phyloP scores from a whole-genome alignment of 1,140 invertebrate genomes.

The Drosophila eugracilis region DNA sequence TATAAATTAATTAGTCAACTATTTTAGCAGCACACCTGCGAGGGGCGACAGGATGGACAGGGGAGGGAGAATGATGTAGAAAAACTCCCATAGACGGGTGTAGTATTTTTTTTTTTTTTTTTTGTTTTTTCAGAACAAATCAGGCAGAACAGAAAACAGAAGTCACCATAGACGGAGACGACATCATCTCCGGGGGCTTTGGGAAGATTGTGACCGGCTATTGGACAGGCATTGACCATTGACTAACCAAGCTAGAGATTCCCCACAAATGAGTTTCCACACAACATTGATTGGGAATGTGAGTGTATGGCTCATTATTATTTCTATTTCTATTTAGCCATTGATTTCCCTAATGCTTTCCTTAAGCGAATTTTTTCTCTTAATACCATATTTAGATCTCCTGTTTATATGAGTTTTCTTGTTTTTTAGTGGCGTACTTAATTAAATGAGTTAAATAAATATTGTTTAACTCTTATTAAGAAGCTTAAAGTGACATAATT shows the following conservation, averaged over 20 bases:
- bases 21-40: conserved; percentile 56
- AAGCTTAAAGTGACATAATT: too few species aligned
- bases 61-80: neutral
- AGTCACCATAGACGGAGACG: conserved; percentile 41
- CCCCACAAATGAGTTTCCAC: conserved; percentile 9
- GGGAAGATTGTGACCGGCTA: conserved; percentile 27
- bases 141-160: conserved; percentile 11
- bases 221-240: too few species aligned
- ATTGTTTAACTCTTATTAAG: too few species aligned
- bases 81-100: conserved; percentile 25
- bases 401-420: neutral
- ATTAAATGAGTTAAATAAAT: too few species aligned
- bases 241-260: conserved; percentile 10
- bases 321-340: conserved; percentile 18
- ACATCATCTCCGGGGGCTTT: conserved; percentile 44
- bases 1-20: conserved; percentile 70
- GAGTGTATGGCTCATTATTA: conserved; percentile 20
- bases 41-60: neutral
- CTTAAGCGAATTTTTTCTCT: conserved; percentile 7
- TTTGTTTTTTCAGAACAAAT: conserved; percentile 39
- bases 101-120: too few species aligned
- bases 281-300: conserved; percentile 27
- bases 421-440: neutral
- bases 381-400: neutral
- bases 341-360: conserved; percentile 33